These are phyloP conservation scores for Limonius californicus DNA, from an alignment of 1,140 invertebrate genomes.

Conservation along the genomic window DNA sequence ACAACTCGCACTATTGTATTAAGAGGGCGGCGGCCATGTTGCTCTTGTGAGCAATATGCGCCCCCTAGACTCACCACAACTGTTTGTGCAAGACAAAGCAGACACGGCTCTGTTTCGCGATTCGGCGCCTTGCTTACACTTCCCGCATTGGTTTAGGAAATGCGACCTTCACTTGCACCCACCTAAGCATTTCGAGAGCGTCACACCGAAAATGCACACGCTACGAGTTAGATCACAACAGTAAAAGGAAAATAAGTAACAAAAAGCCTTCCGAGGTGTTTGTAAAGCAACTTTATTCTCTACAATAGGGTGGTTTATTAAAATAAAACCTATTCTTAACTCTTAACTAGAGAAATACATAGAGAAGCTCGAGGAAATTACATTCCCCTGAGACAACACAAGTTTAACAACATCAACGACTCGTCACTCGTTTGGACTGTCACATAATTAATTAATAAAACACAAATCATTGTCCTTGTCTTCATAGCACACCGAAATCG, in stretches of 20 bases:
- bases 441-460: not conserved
- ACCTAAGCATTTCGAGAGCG: too few relatives aligned
- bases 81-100: too few relatives aligned
- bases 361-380: not conserved
- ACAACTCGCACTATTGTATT: too few relatives aligned
- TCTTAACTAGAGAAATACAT: not conserved
- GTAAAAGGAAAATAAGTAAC: not conserved
- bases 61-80: too few relatives aligned
- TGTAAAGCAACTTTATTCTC: constrained; percentile 1
- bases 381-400: not conserved
- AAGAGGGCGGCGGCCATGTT: too few relatives aligned
- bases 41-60: too few relatives aligned
- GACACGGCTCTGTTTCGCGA: too few relatives aligned
- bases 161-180: too few relatives aligned
- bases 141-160: too few relatives aligned
- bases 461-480: not conserved
- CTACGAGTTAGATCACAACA: not conserved
- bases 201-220: not conserved
- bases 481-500: not conserved
- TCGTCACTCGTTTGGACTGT: not conserved
- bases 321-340: constrained; percentile 1
- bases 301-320: not conserved
- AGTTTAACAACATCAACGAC: not conserved
- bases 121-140: too few relatives aligned
- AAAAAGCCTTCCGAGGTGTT: not conserved